phyloP scores from a whole-genome alignment of 2,797 vertebrate species.

The Cryptoblepharus egeriae region DNA sequence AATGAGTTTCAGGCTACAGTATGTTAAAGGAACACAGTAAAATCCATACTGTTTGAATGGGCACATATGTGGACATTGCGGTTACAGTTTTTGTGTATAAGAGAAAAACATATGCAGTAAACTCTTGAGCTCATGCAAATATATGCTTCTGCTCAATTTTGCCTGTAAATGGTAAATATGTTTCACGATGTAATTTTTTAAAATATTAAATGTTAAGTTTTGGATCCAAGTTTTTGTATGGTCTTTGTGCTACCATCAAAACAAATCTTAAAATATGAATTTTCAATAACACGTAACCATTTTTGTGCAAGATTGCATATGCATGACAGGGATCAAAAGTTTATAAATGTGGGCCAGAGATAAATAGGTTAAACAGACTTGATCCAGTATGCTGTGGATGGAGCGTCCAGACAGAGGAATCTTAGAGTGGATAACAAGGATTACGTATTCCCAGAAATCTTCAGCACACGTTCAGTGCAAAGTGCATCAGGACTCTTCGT shows the following conservation, averaged over 20 bases:
- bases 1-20: slow-evolving; percentile 79
- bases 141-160: slow-evolving; percentile 72
- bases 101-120: slow-evolving; percentile 68
- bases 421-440: neutral
- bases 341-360: no score
- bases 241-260: slow-evolving; percentile 51
- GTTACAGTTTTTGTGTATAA: slow-evolving; percentile 75
- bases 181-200: neutral
- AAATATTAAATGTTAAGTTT: slow-evolving; percentile 34
- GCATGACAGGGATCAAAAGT: no score
- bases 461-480: no score
- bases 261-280: slow-evolving; percentile 36
- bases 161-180: slow-evolving; percentile 53
- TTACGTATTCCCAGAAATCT: no score
- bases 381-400: neutral
- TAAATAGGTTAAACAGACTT: no score
- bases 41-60: slow-evolving; percentile 81
- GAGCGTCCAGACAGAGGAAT: neutral
- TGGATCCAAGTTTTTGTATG: slow-evolving; percentile 31
- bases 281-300: no score
- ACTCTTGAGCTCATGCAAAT: slow-evolving; percentile 70
- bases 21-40: slow-evolving; percentile 78
- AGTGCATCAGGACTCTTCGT: no score
- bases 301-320: no score
- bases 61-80: slow-evolving; percentile 77